A percentile compares a stretch with the other conserved stretches of the same genome.
Conservation (phyloP, 1,140 invertebrate species). For the Dendrolimus kikuchii region DNA sequence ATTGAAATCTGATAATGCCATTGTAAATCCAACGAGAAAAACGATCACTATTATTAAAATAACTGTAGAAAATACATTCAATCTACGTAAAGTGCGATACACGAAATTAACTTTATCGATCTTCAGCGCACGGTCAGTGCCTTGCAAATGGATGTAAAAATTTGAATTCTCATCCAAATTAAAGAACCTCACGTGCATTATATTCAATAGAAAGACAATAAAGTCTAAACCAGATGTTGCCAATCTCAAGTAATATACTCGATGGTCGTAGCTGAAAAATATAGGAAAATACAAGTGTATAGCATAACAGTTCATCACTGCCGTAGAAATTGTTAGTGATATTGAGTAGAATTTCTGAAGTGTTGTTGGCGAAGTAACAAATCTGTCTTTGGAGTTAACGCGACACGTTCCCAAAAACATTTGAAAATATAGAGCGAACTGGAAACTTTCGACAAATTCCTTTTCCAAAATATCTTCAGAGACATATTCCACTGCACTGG, state of each 20-base stretch:
- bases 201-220: constrained; percentile 17
- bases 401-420: constrained; percentile 28
- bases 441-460: constrained; percentile 24
- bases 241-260: constrained; percentile 15
- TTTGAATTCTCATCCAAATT: constrained; percentile 25
- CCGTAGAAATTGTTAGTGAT: constrained; percentile 10
- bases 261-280: constrained; percentile 8
- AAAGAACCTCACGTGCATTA: constrained; percentile 34
- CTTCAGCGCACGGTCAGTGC: constrained; percentile 36
- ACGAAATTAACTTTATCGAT: constrained; percentile 22
- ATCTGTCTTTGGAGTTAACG: constrained; percentile 31
- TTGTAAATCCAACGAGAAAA: constrained; percentile 1
- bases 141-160: constrained; percentile 39
- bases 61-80: constrained; percentile 18
- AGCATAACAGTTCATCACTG: constrained; percentile 12
- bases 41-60: constrained; percentile 2
- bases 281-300: constrained; percentile 9
- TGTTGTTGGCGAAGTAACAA: constrained; percentile 29
- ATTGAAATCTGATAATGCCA: neutral
- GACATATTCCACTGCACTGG: constrained; percentile 22
- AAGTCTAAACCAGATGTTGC: constrained; percentile 9
- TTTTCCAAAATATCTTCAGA: constrained; percentile 44
- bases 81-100: constrained; percentile 13
- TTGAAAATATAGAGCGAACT: constrained; percentile 22
- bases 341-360: constrained; percentile 34